Conservation (phyloP, 2,888 invertebrate species). For the Drosophila parthenogenetica region DNA sequence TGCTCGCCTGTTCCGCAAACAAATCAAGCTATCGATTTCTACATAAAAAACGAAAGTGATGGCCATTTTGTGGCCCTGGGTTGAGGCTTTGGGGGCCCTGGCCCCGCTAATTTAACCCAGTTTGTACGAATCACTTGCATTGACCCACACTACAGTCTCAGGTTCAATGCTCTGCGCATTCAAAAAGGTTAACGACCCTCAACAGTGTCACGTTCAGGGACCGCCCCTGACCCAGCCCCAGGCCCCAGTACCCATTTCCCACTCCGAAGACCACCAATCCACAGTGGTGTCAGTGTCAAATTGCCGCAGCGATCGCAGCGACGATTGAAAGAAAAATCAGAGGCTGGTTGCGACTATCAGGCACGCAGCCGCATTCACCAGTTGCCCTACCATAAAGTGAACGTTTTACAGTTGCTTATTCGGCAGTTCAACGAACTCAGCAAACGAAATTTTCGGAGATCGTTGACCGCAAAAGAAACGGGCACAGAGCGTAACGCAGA, state of each 20-base stretch:
- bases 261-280: neutral
- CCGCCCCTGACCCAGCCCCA: conserved; percentile 68
- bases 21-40: conserved; percentile 83
- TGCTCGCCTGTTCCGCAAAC: conserved; percentile 72
- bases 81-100: conserved; percentile 38
- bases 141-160: conserved; percentile 49
- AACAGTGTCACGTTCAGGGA: conserved; percentile 80
- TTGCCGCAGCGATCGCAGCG: conserved; percentile 21
- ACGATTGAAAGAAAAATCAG: conserved; percentile 82
- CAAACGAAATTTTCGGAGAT: conserved; percentile 56
- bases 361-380: conserved; percentile 61
- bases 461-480: conserved; percentile 57
- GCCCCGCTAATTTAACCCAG: conserved; percentile 51
- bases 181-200: conserved; percentile 54
- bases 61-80: conserved; percentile 20
- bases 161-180: conserved; percentile 63
- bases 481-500: neutral
- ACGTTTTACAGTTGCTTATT: conserved; percentile 56
- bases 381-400: conserved; percentile 18
- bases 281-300: conserved; percentile 1
- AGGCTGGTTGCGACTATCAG: conserved; percentile 73
- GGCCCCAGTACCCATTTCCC: neutral
- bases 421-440: conserved; percentile 63
- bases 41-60: conserved; percentile 82
- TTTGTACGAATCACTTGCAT: conserved; percentile 39